Percentiles rank a stretch among this genome's conserved stretches.
Conservation (phyloP, 2,888 invertebrate species). For the Chironomus tentans region DNA sequence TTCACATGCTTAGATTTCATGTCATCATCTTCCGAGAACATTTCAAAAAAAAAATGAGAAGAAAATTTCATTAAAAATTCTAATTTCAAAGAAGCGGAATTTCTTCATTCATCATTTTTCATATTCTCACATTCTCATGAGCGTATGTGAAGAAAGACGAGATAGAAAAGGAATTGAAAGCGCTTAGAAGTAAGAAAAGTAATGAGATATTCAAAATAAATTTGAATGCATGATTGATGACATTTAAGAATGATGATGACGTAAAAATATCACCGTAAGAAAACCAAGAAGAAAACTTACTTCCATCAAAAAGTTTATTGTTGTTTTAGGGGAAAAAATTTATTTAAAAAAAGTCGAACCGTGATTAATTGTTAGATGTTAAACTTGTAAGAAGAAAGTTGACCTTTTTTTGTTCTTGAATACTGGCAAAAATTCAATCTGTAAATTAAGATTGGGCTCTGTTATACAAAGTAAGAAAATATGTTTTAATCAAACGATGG, state of each 20-base stretch:
- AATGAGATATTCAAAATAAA: background rate
- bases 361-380: background rate
- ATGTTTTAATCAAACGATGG: slow-evolving; percentile 14
- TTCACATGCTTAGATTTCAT: too few species aligned
- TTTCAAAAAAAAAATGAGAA: too few species aligned
- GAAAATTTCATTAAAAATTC: too few species aligned
- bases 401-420: background rate
- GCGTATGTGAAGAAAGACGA: background rate
- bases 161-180: background rate
- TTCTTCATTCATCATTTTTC: too few species aligned
- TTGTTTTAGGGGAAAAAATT: too few species aligned
- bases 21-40: too few species aligned
- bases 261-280: background rate
- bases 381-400: too few species aligned
- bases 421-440: background rate
- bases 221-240: background rate
- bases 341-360: background rate
- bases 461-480: background rate
- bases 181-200: background rate
- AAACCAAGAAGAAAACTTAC: background rate
- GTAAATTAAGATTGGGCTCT: background rate
- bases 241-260: background rate
- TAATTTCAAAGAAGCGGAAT: too few species aligned
- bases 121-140: too few species aligned
- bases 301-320: background rate